Evolutionary conservation across 2,113 vertebrate genomes (phyloP), one percentile per base, ranked within the genome.

Genomic region (Brienomyrus longianalis): DNA sequence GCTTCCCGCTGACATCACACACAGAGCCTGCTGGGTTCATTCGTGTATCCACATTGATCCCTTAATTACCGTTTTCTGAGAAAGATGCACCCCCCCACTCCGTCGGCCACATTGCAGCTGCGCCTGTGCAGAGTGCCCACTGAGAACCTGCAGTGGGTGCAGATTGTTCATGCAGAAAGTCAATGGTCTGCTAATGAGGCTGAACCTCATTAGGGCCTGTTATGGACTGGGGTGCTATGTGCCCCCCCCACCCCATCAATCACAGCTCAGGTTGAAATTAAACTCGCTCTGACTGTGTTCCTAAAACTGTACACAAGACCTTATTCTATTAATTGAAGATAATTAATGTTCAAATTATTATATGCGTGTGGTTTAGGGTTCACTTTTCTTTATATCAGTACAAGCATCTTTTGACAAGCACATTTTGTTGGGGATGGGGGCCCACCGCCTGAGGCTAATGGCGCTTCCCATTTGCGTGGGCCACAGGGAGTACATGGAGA

Each of bases 401-500:
- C 10, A 70, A 3, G 10, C n/a, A 70, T 70, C 62, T 70, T 31
- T 27, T 31, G 62, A 31, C n/a, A 70, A 31, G 62, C n/a, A 11
- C n/a, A 70, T 70, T 70, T 70, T 70, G 62, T 31, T 70, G 62
- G 2, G 21, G 56, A 0, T n/a, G 56, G 21, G 21, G 56, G 56
- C 56, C 9, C 62, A 13, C n/a, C n/a, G 1, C 62, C 35, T 19
- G 35, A 39, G 13, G 13, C 31, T 80, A 80, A 80, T 6, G 10
- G 39, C 9, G 17, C 35, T 27, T 23, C 3, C 47, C 13, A 21
- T 83, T 10, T 35, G 51, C 19, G 4, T 70, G 54, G 39, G 10
- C 6, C 92, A 56, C 90, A 99, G 98, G 93, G 97, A 98, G 92
- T 96, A 97, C 88, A 92, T 98, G 92, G 95, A 97, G 93, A 95